phyloP scores from a whole-genome alignment of 2,888 invertebrate genomes.

The Phengaris alcon region DNA sequence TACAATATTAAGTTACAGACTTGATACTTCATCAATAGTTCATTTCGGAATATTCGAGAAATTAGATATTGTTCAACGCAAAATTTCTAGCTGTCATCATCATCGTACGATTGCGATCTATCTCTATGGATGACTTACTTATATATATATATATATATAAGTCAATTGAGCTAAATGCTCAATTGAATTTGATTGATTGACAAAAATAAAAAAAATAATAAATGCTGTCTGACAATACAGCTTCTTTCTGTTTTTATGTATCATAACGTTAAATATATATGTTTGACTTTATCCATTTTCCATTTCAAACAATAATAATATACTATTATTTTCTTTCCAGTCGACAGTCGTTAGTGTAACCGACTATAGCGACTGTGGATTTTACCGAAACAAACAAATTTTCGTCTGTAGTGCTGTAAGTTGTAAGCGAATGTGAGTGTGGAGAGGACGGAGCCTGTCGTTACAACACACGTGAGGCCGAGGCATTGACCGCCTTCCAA shows the following conservation, averaged over 20 bases:
- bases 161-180: too few relatives aligned
- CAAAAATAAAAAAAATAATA: too few relatives aligned
- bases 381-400: not conserved
- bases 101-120: not conserved
- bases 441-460: not conserved
- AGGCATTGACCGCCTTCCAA: conserved; percentile 22
- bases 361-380: not conserved
- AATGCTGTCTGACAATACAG: too few relatives aligned
- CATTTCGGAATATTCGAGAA: not conserved
- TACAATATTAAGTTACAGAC: not conserved
- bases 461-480: conserved; percentile 8
- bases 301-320: not conserved
- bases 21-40: not conserved
- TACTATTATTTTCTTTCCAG: not conserved
- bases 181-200: too few relatives aligned
- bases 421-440: not conserved
- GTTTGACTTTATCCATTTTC: not conserved
- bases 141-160: too few relatives aligned
- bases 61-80: not conserved
- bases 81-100: not conserved
- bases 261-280: too few relatives aligned
- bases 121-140: not conserved
- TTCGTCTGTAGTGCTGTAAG: not conserved
- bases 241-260: too few relatives aligned
- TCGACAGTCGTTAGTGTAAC: not conserved